phyloP scores from a whole-genome alignment of 2,888 invertebrate genomes.

The Sisyra terminalis region DNA sequence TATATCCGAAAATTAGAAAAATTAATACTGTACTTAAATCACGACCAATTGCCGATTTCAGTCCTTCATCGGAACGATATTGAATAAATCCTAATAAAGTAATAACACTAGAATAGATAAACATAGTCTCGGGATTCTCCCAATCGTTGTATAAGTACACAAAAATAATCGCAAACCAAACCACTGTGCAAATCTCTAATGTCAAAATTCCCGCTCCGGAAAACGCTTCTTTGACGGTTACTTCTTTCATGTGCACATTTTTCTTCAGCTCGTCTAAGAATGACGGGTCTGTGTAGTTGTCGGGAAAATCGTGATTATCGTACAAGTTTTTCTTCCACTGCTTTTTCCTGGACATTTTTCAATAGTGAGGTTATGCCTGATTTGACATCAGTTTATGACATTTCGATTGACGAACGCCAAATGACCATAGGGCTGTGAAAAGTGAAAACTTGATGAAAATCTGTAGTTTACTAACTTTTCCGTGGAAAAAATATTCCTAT shows the following conservation, averaged over 20 bases:
- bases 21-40: conserved; percentile 65
- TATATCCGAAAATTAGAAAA: conserved; percentile 72
- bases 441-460: not conserved
- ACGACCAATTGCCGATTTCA: conserved; percentile 25
- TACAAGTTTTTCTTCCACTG: conserved; percentile 83
- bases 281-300: conserved; percentile 79
- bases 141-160: conserved; percentile 54
- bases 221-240: conserved; percentile 51
- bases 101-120: conserved; percentile 35
- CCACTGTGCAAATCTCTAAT: conserved; percentile 62
- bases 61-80: conserved; percentile 28
- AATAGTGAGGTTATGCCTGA: too few relatives aligned
- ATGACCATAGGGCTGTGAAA: not conserved
- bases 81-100: conserved; percentile 45
- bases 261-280: conserved; percentile 74
- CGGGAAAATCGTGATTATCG: conserved; percentile 70
- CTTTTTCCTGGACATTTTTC: conserved; percentile 19
- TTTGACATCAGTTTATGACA: not conserved
- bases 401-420: not conserved
- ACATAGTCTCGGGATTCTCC: conserved; percentile 43
- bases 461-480: too few relatives aligned
- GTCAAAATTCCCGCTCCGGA: conserved; percentile 62
- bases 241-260: conserved; percentile 64
- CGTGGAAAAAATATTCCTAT: too few relatives aligned
- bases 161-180: conserved; percentile 55